These are phyloP conservation scores for Otolemur crassicaudatus DNA, from an alignment of 2,797 vertebrate species.

Conservation along the genomic window DNA sequence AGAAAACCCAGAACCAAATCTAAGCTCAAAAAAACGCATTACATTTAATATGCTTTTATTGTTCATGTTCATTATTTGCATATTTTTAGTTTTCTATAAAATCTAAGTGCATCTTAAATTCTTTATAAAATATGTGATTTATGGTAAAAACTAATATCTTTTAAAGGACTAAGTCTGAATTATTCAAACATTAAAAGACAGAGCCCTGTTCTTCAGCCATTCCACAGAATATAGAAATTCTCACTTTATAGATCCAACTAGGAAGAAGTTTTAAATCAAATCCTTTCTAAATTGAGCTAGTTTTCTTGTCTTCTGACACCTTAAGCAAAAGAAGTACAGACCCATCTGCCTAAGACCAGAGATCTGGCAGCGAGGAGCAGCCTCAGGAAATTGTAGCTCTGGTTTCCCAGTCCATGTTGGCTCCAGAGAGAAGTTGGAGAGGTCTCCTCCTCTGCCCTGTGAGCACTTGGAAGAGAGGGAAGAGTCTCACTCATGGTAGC, in stretches of 20 bases:
- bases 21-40: not conserved
- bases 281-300: not conserved
- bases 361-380: not conserved
- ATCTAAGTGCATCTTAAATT: not conserved
- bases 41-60: not conserved
- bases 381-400: not conserved
- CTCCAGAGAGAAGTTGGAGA: not conserved
- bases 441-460: not conserved
- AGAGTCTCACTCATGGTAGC: not conserved
- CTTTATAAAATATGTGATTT: not conserved
- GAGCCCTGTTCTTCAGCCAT: not conserved
- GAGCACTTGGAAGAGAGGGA: not conserved
- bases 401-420: not conserved
- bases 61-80: not conserved
- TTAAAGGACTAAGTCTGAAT: not conserved
- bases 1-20: not conserved
- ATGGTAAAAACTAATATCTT: not conserved
- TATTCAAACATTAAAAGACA: not conserved
- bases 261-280: not conserved
- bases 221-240: conserved; percentile 14
- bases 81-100: conserved; percentile 11
- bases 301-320: not conserved
- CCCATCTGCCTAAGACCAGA: not conserved
- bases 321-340: not conserved
- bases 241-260: conserved; percentile 8